These are phyloP conservation scores for Antheraea assamensis DNA, from an alignment of 2,888 invertebrate genomes.

Conservation along the genomic window DNA sequence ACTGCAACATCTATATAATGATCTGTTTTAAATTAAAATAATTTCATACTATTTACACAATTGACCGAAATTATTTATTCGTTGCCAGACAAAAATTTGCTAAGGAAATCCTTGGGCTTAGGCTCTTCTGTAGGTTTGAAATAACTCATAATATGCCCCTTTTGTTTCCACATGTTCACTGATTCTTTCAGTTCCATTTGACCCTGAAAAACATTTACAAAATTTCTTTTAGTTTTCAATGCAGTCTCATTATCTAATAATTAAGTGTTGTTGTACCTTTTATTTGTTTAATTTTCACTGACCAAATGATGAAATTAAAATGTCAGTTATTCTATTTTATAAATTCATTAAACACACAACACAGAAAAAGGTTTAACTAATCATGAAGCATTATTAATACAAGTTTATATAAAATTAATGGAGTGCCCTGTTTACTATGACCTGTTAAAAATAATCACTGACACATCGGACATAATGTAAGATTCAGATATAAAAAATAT, in stretches of 20 bases:
- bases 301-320: not conserved
- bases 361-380: no score
- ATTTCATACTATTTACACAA: slow-evolving; percentile 44
- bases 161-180: slow-evolving; percentile 94
- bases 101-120: slow-evolving; percentile 94
- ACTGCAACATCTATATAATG: slow-evolving; percentile 19
- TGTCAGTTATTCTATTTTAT: not conserved
- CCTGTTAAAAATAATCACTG: no score
- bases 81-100: slow-evolving; percentile 91
- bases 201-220: slow-evolving; percentile 82
- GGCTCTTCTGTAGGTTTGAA: slow-evolving; percentile 93
- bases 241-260: no score
- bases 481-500: no score
- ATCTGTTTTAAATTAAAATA: slow-evolving; percentile 37
- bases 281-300: not conserved
- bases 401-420: not conserved
- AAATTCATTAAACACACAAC: no score
- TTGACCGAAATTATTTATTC: slow-evolving; percentile 59
- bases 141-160: slow-evolving; percentile 92
- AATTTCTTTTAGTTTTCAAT: no score
- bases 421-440: no score
- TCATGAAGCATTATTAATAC: no score
- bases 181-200: slow-evolving; percentile 97
- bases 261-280: not conserved
- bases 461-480: no score